Conservation (phyloP, 1,140 invertebrate genomes). For the Microplitis demolitor region DNA sequence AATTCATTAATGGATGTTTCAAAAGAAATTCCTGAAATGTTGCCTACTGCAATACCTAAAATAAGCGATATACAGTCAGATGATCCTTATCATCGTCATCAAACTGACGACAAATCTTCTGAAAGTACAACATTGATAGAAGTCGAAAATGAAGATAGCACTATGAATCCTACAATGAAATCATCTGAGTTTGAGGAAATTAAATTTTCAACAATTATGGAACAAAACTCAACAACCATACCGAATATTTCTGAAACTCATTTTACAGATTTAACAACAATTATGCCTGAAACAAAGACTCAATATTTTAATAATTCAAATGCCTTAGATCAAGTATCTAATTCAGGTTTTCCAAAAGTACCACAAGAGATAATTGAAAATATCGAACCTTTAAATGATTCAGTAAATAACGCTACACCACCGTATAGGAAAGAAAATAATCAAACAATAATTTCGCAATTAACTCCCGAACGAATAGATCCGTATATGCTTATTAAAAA, state of each 20-base stretch:
- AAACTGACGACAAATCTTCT: background rate
- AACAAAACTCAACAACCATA: slow-evolving; percentile 5
- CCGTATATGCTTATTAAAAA: slow-evolving; percentile 9
- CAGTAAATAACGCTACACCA: slow-evolving; percentile 30
- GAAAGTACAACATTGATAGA: background rate
- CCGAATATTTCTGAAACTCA: background rate
- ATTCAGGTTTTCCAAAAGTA: slow-evolving; percentile 38
- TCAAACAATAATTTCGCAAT: slow-evolving; percentile 47
- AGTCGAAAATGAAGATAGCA: background rate
- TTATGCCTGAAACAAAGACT: background rate
- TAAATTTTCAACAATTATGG: background rate
- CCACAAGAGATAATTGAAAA: slow-evolving; percentile 47
- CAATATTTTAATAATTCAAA: slow-evolving; percentile 40
- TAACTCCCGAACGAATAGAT: slow-evolving; percentile 44
- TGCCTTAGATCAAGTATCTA: slow-evolving; percentile 38
- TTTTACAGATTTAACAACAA: background rate
- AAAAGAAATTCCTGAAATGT: background rate
- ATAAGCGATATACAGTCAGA: background rate
- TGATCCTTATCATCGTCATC: background rate
- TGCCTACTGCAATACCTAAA: slow-evolving; percentile 3
- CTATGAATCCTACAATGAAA: background rate
- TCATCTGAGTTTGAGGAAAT: background rate
- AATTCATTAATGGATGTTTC: no score
- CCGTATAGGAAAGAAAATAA: slow-evolving; percentile 30
- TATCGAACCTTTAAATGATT: slow-evolving; percentile 43